phyloP scores from a whole-genome alignment of 64 coral and sea anemone genomes.

The Porites australiensis region DNA sequence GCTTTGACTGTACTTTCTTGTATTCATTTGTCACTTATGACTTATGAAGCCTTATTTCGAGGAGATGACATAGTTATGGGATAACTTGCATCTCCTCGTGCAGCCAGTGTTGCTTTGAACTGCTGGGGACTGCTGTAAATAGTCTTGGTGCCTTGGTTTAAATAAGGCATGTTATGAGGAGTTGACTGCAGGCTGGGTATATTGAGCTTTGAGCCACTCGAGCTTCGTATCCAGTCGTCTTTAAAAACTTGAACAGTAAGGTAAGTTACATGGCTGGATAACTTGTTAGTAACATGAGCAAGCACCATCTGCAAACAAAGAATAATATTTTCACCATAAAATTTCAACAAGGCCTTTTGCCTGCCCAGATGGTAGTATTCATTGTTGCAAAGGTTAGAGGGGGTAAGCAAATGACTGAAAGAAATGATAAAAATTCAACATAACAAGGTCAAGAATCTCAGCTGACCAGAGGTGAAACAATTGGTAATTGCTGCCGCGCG shows the following conservation, averaged over 20 bases:
- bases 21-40: too few relatives aligned
- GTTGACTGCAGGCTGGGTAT: conserved; percentile 2
- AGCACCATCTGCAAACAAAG: conserved; percentile 80
- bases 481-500: too few relatives aligned
- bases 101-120: not conserved
- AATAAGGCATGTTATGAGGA: not conserved
- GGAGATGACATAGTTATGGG: not conserved
- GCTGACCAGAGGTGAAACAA: too few relatives aligned
- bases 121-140: conserved; percentile 22
- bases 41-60: not conserved
- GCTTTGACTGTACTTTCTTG: too few relatives aligned
- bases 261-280: conserved; percentile 77
- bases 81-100: not conserved
- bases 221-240: conserved; percentile 95
- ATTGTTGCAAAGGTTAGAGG: too few relatives aligned
- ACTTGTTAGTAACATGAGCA: conserved; percentile 96
- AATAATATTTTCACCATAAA: too few relatives aligned
- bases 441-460: too few relatives aligned
- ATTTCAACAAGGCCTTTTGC: too few relatives aligned
- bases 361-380: too few relatives aligned
- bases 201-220: conserved; percentile 76
- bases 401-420: too few relatives aligned
- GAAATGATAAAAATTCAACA: too few relatives aligned
- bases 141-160: conserved; percentile 1
- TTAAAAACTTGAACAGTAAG: conserved; percentile 96